Evolutionary conservation across 1,140 invertebrate species (phyloP), one percentile per base, ranked within the genome.

Genomic region (Varroa destructor): DNA sequence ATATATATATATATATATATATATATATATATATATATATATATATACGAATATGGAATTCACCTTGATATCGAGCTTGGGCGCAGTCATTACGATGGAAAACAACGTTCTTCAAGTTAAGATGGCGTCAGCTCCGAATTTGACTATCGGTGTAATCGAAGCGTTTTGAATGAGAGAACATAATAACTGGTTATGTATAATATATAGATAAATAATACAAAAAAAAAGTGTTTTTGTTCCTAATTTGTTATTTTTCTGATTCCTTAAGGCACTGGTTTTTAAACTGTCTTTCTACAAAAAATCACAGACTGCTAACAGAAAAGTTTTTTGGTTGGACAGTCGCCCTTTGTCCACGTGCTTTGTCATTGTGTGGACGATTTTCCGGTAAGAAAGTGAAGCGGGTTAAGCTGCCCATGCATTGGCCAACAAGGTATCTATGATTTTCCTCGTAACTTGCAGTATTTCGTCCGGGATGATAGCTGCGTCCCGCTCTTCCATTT

Each of bases 401-500:
- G 2, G 8, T 40, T 2, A 37, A 36, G 14, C 12, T 36, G 2
- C 61, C 61, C 61, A 67, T 67, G 40, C 12, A 67, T 67, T 67
- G 61, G 12, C 61, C 61, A 4, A 67, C 40, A 37, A 67, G 40
- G 37, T 67, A 46, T 2, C 1, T 8, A 4, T 40, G 61, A 1
- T 67, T 37, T 67, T 40, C 36, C 40, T 67, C 10, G 61, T 67
- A 40, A 43, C 40, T 12, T 12, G 2, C 61, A 25, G 36, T 12
- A 67, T 67, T 67, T 67, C 40, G 10, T 67, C 61, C 1, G 40
- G 61, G 37, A 67, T 3, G 3, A 8, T 37, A 12, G 61, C 12
- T 36, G 40, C 61, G 46, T 67, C 61, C 37, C 61, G 40, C 61
- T 67, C 61, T 40, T 12, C 61, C 61, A 67, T 67, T 2, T 67